These are phyloP conservation scores for Cryptus viduatorius DNA, from an alignment of 2,888 invertebrate species.

Conservation along the genomic window DNA sequence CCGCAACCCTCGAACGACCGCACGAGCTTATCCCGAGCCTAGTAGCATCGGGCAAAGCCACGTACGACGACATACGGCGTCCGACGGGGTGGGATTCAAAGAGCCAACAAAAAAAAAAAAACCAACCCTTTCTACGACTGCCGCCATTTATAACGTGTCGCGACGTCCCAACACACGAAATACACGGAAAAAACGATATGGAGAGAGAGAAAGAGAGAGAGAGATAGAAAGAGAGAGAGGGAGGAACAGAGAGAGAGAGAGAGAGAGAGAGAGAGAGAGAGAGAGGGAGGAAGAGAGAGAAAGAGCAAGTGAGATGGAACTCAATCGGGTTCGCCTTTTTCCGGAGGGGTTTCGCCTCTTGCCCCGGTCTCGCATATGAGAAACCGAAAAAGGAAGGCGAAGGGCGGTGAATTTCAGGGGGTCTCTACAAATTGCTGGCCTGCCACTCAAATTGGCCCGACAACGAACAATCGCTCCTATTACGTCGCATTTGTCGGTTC, in stretches of 20 bases:
- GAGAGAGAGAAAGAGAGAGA: slow-evolving; percentile 54
- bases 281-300: slow-evolving; percentile 33
- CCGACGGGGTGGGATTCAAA: slow-evolving; percentile 71
- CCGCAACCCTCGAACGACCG: slow-evolving; percentile 22
- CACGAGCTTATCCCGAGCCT: slow-evolving; percentile 40
- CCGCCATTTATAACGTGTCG: slow-evolving; percentile 71
- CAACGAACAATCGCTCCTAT: slow-evolving; percentile 84
- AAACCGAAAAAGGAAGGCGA: slow-evolving; percentile 59
- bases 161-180: slow-evolving; percentile 65
- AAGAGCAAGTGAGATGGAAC: slow-evolving; percentile 63
- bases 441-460: slow-evolving; percentile 85
- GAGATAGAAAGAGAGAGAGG: slow-evolving; percentile 57
- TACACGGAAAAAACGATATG: slow-evolving; percentile 62
- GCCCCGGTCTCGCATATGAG: slow-evolving; percentile 55
- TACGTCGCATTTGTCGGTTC: slow-evolving; percentile 82
- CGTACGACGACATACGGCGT: slow-evolving; percentile 76
- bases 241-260: slow-evolving; percentile 31
- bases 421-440: slow-evolving; percentile 81
- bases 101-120: slow-evolving; percentile 70
- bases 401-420: slow-evolving; percentile 62
- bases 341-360: slow-evolving; percentile 72
- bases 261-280: too few species aligned
- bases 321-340: slow-evolving; percentile 75
- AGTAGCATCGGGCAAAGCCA: slow-evolving; percentile 56
- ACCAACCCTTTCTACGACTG: slow-evolving; percentile 72